phyloP scores from a whole-genome alignment of 53 echinoderm and acorn worm genomes.

The Stichopus horrens region DNA sequence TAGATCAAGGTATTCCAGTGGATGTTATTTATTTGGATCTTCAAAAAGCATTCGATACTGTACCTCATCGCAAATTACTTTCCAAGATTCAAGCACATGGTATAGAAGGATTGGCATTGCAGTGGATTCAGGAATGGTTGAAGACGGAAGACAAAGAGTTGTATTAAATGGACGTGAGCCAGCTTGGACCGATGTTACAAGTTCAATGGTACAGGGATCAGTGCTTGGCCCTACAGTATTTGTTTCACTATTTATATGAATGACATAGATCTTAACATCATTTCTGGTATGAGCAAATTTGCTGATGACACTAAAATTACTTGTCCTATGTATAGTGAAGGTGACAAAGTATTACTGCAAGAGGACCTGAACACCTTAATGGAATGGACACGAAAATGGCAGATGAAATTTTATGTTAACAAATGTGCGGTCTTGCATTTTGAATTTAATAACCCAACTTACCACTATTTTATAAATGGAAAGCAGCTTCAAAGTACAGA shows the following conservation, averaged over 20 bases:
- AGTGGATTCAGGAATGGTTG: neutral
- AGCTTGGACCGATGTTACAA: too few species aligned
- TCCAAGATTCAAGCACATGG: conserved; percentile 4
- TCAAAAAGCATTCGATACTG: too few species aligned
- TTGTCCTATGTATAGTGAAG: neutral
- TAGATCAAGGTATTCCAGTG: too few species aligned
- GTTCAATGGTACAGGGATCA: too few species aligned
- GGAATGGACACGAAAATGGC: conserved; percentile 20
- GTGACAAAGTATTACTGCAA: neutral
- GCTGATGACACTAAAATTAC: conserved; percentile 13
- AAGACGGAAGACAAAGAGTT: neutral
- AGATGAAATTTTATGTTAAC: conserved; percentile 16
- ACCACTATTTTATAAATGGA: conserved; percentile 7
- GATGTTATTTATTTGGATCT: neutral
- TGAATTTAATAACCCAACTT: conserved; percentile 15
- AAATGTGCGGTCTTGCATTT: conserved; percentile 30
- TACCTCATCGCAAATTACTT: neutral
- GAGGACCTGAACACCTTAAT: neutral
- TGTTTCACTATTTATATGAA: neutral
- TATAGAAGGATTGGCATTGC: neutral
- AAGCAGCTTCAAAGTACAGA: neutral
- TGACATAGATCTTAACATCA: neutral
- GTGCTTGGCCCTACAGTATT: neutral
- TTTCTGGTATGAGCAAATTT: neutral
- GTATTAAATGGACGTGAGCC: neutral